phyloP scores from a whole-genome alignment of 2,113 vertebrate species.

The Misgurnus anguillicaudatus region DNA sequence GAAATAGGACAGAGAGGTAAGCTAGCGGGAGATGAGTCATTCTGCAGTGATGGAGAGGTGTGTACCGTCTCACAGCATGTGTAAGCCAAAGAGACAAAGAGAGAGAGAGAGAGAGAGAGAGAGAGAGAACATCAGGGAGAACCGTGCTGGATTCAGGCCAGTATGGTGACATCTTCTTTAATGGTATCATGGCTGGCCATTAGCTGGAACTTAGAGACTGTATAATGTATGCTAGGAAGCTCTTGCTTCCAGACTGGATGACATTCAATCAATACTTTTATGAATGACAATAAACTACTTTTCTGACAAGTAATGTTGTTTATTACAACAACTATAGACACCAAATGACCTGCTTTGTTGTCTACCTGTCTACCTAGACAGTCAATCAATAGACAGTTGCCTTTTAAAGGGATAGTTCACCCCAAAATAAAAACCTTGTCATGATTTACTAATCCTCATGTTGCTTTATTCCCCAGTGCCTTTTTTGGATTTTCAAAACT shows the following conservation, averaged over 20 bases:
- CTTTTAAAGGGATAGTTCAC: too few relatives aligned
- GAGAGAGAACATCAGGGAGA: slow-evolving; percentile 25
- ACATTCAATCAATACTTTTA: not conserved
- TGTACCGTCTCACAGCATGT: slow-evolving; percentile 14
- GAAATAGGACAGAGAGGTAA: slow-evolving; percentile 3
- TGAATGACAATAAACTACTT: not conserved
- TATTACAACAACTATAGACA: not conserved
- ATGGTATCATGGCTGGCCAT: slow-evolving; percentile 3
- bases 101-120: slow-evolving; percentile 17
- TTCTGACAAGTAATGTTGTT: not conserved
- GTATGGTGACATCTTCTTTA: slow-evolving; percentile 26
- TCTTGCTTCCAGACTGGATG: not conserved
- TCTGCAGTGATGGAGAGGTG: slow-evolving; percentile 30
- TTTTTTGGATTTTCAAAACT: too few relatives aligned
- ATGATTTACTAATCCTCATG: too few relatives aligned
- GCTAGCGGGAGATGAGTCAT: slow-evolving; percentile 34
- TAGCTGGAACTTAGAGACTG: not conserved
- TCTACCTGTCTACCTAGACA: not conserved
- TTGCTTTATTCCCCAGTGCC: too few relatives aligned
- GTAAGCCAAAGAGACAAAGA: slow-evolving; percentile 6
- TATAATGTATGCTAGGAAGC: not conserved
- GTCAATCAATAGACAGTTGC: too few relatives aligned
- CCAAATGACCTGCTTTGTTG: not conserved
- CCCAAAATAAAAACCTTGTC: too few relatives aligned
- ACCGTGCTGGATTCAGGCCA: slow-evolving; percentile 25